These are phyloP conservation scores for Notothenia coriiceps DNA, from an alignment of 2,113 vertebrate species.

Conservation along the genomic window DNA sequence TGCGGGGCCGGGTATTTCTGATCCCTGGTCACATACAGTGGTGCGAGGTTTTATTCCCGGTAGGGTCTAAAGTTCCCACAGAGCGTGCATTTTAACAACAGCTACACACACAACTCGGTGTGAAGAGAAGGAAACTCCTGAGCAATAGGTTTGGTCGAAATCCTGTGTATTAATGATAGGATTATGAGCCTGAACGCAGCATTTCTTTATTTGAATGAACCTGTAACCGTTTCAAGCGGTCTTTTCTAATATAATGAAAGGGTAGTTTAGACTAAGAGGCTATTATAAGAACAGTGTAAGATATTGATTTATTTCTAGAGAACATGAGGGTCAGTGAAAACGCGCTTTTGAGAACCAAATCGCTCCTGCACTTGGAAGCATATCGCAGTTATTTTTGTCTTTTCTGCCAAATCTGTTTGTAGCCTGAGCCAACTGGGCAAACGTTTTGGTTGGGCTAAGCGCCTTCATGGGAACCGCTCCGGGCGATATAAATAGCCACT, in stretches of 20 bases:
- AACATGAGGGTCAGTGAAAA: slow-evolving; percentile 31
- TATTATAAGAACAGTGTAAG: slow-evolving; percentile 30
- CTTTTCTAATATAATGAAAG: not conserved
- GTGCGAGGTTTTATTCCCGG: slow-evolving; percentile 40
- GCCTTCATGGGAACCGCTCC: slow-evolving; percentile 76
- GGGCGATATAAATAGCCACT: slow-evolving; percentile 72
- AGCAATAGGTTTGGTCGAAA: slow-evolving; percentile 16
- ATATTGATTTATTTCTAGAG: not conserved
- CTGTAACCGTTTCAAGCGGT: not conserved
- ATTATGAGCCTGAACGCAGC: not conserved
- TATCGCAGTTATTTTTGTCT: slow-evolving; percentile 69
- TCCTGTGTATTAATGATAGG: not conserved
- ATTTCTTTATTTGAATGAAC: not conserved
- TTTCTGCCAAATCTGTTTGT: slow-evolving; percentile 73
- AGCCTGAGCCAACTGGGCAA: slow-evolving; percentile 64
- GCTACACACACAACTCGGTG: slow-evolving; percentile 28
- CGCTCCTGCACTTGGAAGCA: slow-evolving; percentile 36
- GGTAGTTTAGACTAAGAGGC: no score
- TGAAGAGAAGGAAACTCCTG: slow-evolving; percentile 7
- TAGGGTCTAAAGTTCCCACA: slow-evolving; percentile 57
- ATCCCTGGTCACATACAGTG: slow-evolving; percentile 20
- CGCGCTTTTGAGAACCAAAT: slow-evolving; percentile 34
- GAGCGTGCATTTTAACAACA: slow-evolving; percentile 44
- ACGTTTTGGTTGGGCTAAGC: slow-evolving; percentile 63
- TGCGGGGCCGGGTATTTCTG: slow-evolving; percentile 7